phyloP scores from a whole-genome alignment of 1,140 invertebrate species.

The Procambarus clarkii region DNA sequence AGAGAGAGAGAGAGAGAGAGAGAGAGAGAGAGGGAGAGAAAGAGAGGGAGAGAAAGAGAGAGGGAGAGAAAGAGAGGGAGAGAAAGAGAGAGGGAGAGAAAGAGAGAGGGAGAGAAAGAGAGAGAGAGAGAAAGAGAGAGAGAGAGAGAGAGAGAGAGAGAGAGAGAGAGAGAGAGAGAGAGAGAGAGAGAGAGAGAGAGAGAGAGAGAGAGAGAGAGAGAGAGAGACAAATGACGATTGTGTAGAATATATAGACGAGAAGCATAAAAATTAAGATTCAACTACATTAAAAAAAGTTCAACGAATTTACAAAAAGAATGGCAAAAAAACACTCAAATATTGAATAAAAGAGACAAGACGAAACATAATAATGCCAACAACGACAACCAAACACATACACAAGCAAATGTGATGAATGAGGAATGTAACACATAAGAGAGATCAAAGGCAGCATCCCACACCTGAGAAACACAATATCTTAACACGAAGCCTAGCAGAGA shows the following conservation, averaged over 20 bases:
- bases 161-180: no score
- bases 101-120: background rate
- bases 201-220: no score
- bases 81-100: background rate
- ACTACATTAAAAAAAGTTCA: no score
- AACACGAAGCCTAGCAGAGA: background rate
- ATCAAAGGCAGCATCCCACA: background rate
- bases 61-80: background rate
- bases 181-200: no score
- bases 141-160: background rate
- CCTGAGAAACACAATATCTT: background rate
- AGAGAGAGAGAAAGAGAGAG: background rate
- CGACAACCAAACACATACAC: no score
- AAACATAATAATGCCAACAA: no score
- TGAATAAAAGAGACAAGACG: no score
- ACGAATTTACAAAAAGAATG: no score
- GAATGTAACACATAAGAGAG: background rate
- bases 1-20: conserved; percentile 1
- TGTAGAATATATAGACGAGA: no score
- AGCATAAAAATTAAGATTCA: background rate
- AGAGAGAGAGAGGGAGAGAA: background rate
- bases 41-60: background rate
- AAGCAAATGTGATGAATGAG: background rate
- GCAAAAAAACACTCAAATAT: no score
- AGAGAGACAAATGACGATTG: no score